phyloP scores from a whole-genome alignment of 92 coral and sea anemone species.

The Hydrozoanthus gracilis region DNA sequence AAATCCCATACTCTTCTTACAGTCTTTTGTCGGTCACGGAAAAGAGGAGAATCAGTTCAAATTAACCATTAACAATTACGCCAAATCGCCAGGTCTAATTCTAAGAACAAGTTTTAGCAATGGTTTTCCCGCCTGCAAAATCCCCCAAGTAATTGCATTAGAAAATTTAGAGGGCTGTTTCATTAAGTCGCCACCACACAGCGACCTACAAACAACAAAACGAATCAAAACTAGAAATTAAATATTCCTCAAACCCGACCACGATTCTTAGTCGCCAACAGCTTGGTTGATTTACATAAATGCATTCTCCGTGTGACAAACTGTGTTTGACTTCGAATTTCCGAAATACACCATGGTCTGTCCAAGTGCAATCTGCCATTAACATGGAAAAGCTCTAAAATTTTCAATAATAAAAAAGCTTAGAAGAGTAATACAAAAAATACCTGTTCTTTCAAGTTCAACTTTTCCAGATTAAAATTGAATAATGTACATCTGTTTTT shows the following conservation, averaged over 20 bases:
- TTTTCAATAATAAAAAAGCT: neutral
- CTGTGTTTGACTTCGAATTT: neutral
- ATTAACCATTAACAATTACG: neutral
- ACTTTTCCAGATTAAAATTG: conserved; percentile 1
- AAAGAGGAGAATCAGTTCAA: neutral
- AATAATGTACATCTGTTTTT: neutral
- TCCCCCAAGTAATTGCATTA: conserved; percentile 29
- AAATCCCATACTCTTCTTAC: neutral
- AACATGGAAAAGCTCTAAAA: neutral
- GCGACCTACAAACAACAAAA: conserved; percentile 15
- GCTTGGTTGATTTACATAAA: conserved; percentile 32
- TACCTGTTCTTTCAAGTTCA: neutral
- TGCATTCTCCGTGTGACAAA: neutral
- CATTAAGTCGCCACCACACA: conserved; percentile 13
- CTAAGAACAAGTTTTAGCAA: neutral
- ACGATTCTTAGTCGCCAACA: neutral
- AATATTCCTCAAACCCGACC: conserved; percentile 33
- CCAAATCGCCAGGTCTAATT: neutral
- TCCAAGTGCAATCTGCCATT: neutral
- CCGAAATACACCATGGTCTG: neutral
- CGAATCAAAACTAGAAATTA: conserved; percentile 25
- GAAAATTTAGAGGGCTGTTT: conserved; percentile 4
- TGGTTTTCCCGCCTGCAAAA: neutral
- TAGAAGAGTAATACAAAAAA: neutral
- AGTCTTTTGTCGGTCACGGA: neutral